Conservation (phyloP, 1,140 invertebrate species). For the Dysdera silvatica region DNA sequence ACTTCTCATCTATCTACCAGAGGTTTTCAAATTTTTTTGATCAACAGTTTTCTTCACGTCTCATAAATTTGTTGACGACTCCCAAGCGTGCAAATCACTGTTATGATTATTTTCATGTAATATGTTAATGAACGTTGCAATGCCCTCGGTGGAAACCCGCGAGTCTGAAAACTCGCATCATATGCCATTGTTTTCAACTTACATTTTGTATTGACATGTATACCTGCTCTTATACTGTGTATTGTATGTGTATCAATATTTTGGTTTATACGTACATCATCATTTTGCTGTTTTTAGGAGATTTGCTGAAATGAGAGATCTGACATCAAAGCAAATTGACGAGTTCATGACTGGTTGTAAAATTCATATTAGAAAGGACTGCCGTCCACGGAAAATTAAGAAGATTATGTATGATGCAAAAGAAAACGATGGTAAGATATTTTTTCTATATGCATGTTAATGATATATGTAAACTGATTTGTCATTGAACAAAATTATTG, state of each 20-base stretch:
- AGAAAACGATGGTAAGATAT: slow-evolving; percentile 63
- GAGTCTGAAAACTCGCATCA: no score
- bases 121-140: no score
- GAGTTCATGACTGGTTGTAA: slow-evolving; percentile 28
- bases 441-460: background rate
- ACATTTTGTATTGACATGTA: no score
- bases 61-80: no score
- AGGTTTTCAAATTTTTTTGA: no score
- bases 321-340: slow-evolving; percentile 26
- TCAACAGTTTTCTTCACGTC: no score
- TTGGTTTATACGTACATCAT: background rate
- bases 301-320: slow-evolving; percentile 33
- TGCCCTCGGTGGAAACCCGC: no score
- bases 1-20: no score
- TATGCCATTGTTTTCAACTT: no score
- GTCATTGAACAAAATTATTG: background rate
- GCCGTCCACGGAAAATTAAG: slow-evolving; percentile 51
- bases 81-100: no score
- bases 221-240: no score
- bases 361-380: slow-evolving; percentile 27
- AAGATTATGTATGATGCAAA: slow-evolving; percentile 90
- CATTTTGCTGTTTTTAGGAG: background rate
- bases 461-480: background rate
- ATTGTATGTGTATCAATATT: background rate
- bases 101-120: no score